A percentile compares a stretch with the other conserved stretches of the same genome.
These are phyloP conservation scores for Lepeophtheirus nordmannii DNA, from an alignment of 2,888 invertebrate genomes.

Conservation along the genomic window DNA sequence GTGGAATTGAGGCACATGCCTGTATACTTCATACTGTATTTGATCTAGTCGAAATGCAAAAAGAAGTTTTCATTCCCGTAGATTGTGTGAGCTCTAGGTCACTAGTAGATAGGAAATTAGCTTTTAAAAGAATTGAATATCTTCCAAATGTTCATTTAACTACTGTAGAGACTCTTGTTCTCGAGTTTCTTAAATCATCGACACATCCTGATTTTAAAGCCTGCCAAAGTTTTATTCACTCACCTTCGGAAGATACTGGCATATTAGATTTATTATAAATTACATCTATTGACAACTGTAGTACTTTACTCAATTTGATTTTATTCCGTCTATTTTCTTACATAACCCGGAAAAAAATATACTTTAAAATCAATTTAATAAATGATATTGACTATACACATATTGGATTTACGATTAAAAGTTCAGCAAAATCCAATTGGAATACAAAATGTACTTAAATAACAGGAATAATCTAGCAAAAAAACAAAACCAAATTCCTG, in stretches of 20 bases:
- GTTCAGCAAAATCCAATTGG: no score
- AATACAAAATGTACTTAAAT: no score
- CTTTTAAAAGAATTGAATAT: slow-evolving; percentile 6
- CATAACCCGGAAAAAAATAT: no score
- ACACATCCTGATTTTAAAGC: slow-evolving; percentile 43
- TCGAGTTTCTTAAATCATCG: slow-evolving; percentile 41
- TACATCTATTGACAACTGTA: no score
- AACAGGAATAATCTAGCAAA: no score
- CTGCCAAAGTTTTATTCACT: slow-evolving; percentile 39
- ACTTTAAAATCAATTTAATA: no score
- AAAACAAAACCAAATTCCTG: no score
- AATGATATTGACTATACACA: no score
- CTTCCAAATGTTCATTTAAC: slow-evolving; percentile 7
- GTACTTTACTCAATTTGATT: slow-evolving; percentile 26
- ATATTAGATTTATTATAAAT: no score
- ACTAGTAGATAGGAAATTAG: slow-evolving; percentile 10
- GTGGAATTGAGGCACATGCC: slow-evolving; percentile 44
- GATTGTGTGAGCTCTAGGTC: slow-evolving; percentile 21
- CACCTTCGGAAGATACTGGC: no score
- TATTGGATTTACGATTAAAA: no score
- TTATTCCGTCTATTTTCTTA: no score
- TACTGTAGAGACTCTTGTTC: slow-evolving; percentile 42
- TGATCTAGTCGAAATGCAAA: slow-evolving; percentile 37
- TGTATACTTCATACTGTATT: slow-evolving; percentile 44
- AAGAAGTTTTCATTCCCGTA: slow-evolving; percentile 19